Percentiles rank a stretch among this genome's conserved stretches.
Evolutionary conservation across 2,797 vertebrate genomes (phyloP).

Genomic region (Lacerta viridis): DNA sequence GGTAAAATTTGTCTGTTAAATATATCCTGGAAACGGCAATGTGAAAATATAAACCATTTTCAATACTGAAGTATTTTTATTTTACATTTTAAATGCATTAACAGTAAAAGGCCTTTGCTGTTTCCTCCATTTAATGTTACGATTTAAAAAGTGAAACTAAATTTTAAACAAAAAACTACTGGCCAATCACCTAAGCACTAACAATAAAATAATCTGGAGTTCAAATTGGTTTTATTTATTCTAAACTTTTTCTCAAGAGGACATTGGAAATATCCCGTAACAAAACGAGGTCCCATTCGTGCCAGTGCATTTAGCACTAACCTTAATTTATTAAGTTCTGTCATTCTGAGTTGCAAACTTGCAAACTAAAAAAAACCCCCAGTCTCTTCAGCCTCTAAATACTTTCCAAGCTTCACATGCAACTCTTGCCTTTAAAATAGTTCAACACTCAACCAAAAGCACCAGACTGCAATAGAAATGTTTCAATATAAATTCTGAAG

Average conservation of each 20-base stretch:
- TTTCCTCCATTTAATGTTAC: not conserved
- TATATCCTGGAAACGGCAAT: slow-evolving; percentile 42
- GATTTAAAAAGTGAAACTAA: slow-evolving; percentile 16
- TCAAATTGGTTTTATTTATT: not conserved
- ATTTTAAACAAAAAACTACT: not conserved
- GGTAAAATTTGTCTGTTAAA: slow-evolving; percentile 39
- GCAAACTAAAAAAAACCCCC: slow-evolving; percentile 2
- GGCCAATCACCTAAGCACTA: not conserved
- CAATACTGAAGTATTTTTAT: slow-evolving; percentile 37
- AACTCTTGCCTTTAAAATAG: slow-evolving; percentile 56
- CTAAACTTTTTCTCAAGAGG: slow-evolving; percentile 12
- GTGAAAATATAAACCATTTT: not conserved
- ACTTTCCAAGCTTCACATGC: not conserved
- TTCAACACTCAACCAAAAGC: slow-evolving; percentile 59
- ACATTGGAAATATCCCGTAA: slow-evolving; percentile 23
- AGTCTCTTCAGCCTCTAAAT: not conserved
- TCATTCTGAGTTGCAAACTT: not conserved
- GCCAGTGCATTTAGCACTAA: slow-evolving; percentile 28
- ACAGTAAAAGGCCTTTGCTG: slow-evolving; percentile 46
- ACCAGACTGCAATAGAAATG: slow-evolving; percentile 65
- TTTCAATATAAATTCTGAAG: slow-evolving; percentile 59
- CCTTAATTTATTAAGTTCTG: not conserved
- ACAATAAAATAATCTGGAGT: slow-evolving; percentile 28
- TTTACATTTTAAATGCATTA: slow-evolving; percentile 44
- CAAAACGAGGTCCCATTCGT: slow-evolving; percentile 43